phyloP scores from a whole-genome alignment of 2,888 invertebrate species.

The Drosophila leonis region DNA sequence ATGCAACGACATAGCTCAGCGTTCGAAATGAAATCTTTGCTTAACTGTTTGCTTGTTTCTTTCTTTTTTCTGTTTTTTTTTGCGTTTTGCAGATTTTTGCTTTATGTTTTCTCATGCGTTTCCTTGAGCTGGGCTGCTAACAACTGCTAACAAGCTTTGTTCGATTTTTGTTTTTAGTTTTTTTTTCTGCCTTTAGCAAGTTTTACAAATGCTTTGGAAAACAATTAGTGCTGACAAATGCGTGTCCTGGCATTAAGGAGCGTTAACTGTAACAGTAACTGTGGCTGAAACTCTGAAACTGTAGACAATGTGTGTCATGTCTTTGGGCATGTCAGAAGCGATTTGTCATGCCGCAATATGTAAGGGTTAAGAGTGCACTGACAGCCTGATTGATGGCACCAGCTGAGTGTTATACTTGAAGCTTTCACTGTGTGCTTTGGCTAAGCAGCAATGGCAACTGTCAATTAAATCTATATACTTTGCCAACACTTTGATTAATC shows the following conservation, averaged over 20 bases:
- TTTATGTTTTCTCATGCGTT: constrained; percentile 31
- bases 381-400: constrained; percentile 64
- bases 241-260: constrained; percentile 36
- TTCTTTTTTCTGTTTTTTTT: background rate
- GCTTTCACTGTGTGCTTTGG: background rate
- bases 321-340: constrained; percentile 48
- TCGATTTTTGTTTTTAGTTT: background rate
- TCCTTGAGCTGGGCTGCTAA: constrained; percentile 44
- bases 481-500: constrained; percentile 24
- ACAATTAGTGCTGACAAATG: constrained; percentile 74
- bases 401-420: constrained; percentile 20
- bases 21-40: constrained; percentile 50
- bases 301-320: constrained; percentile 51
- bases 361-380: constrained; percentile 59
- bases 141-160: constrained; percentile 51
- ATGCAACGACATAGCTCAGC: constrained; percentile 49
- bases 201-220: constrained; percentile 59
- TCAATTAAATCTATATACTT: constrained; percentile 15
- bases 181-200: constrained; percentile 14
- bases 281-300: constrained; percentile 13
- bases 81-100: constrained; percentile 25
- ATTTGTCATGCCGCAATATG: constrained; percentile 67
- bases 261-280: constrained; percentile 11
- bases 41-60: constrained; percentile 5
- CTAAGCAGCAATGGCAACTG: constrained; percentile 9